phyloP scores from a whole-genome alignment of 1,140 invertebrate genomes.

The Ruditapes philippinarum region DNA sequence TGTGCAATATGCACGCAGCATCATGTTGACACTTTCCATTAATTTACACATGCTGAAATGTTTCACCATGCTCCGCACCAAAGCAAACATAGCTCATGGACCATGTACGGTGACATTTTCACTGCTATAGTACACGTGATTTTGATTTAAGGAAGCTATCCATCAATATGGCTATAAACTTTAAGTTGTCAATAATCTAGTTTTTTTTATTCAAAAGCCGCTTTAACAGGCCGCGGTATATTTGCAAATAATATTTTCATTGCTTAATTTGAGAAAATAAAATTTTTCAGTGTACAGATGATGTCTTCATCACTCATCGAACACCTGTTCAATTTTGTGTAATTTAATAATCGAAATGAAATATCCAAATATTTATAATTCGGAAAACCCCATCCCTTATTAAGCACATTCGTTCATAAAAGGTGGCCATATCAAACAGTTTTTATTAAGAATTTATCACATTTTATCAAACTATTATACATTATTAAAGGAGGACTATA shows the following conservation, averaged over 20 bases:
- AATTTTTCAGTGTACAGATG: neutral
- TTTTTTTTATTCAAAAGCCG: neutral
- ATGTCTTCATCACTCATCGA: constrained; percentile 3
- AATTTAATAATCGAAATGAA: constrained; percentile 53
- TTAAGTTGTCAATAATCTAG: constrained; percentile 26
- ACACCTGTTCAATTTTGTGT: constrained; percentile 51
- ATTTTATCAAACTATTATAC: constrained; percentile 21
- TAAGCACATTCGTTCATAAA: constrained; percentile 42
- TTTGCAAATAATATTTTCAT: constrained; percentile 37
- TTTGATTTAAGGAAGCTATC: neutral
- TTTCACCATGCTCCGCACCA: no score
- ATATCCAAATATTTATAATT: constrained; percentile 32
- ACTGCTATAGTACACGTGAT: neutral
- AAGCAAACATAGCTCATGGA: no score
- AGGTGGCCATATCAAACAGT: constrained; percentile 29
- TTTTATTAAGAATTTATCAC: constrained; percentile 47
- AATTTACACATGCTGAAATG: no score
- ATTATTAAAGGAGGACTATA: neutral
- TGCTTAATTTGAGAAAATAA: constrained; percentile 32
- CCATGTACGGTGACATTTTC: neutral
- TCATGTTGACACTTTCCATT: no score
- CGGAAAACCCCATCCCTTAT: constrained; percentile 39
- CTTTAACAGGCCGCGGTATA: neutral
- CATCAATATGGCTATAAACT: neutral
- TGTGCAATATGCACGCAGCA: no score